phyloP scores from a whole-genome alignment of 1,140 invertebrate species.

The Vanessa atalanta region DNA sequence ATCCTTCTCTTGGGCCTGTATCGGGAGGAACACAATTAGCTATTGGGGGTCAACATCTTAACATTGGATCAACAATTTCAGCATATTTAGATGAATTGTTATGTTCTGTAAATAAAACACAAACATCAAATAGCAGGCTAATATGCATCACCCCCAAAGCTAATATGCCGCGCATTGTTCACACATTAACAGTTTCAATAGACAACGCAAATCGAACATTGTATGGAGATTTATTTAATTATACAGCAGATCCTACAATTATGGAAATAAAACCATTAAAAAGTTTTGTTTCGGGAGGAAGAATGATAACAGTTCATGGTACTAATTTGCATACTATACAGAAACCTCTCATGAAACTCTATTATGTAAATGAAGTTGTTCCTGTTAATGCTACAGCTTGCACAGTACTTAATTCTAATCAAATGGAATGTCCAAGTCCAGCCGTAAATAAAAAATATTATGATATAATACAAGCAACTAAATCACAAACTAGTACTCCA shows the following conservation, averaged over 20 bases:
- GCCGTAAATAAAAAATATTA: constrained; percentile 85
- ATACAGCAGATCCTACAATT: constrained; percentile 95
- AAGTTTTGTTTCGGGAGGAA: constrained; percentile 94
- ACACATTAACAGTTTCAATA: constrained; percentile 80
- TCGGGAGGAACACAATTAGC: constrained; percentile 96
- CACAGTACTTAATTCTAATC: constrained; percentile 91
- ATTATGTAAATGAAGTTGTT: constrained; percentile 84
- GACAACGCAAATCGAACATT: constrained; percentile 85
- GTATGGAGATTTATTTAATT: constrained; percentile 94
- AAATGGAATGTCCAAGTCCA: constrained; percentile 98
- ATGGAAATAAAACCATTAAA: constrained; percentile 94
- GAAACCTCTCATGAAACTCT: constrained; percentile 93
- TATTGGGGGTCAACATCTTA: constrained; percentile 94
- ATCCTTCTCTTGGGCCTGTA: constrained; percentile 93
- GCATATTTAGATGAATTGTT: constrained; percentile 94
- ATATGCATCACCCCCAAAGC: constrained; percentile 91
- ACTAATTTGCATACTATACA: constrained; percentile 95
- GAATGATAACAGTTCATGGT: constrained; percentile 95
- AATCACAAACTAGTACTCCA: constrained; percentile 77
- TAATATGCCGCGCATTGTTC: constrained; percentile 64
- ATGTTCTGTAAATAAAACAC: constrained; percentile 93
- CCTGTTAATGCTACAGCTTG: constrained; percentile 92
- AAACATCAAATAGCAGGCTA: constrained; percentile 93
- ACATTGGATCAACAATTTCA: constrained; percentile 94
- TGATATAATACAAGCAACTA: constrained; percentile 75